Evolutionary conservation across 1,140 invertebrate species (phyloP).

Genomic region (Tetranychus urticae): DNA sequence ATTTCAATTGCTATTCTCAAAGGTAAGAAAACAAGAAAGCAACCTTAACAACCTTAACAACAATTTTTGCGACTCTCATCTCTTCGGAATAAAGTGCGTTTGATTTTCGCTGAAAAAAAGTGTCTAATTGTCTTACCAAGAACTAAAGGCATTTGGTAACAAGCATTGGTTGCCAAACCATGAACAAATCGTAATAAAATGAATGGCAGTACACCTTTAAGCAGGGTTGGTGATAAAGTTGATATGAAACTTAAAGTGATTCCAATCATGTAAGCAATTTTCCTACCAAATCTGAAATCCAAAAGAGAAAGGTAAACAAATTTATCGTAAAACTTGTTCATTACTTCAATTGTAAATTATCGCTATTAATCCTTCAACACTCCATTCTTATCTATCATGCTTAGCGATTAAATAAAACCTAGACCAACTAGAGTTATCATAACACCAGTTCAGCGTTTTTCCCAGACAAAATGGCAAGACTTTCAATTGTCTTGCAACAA

Average conservation of each 20-base stretch:
- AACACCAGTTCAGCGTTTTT: too few species aligned
- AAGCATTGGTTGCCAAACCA: constrained; percentile 61
- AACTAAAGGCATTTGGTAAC: constrained; percentile 85
- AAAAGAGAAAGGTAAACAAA: neutral
- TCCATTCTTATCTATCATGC: too few species aligned
- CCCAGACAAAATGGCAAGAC: too few species aligned
- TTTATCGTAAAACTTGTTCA: too few species aligned
- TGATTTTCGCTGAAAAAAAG: too few species aligned
- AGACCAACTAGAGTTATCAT: too few species aligned
- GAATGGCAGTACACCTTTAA: constrained; percentile 48
- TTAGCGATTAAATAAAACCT: too few species aligned
- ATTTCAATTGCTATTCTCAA: constrained; percentile 41
- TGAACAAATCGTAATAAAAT: constrained; percentile 46
- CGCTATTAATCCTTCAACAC: too few species aligned
- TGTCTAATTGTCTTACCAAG: constrained; percentile 22
- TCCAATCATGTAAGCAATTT: constrained; percentile 15
- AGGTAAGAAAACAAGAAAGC: neutral
- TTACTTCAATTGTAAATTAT: too few species aligned
- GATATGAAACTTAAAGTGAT: constrained; percentile 7
- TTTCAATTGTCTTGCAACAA: too few species aligned
- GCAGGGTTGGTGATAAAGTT: constrained; percentile 15
- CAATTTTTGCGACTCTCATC: neutral
- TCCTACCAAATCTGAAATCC: constrained; percentile 12
- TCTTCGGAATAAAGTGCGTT: constrained; percentile 21
- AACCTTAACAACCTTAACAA: neutral